Evolutionary conservation across 2,797 vertebrate species (phyloP), one percentile per base, ranked within the genome.

Genomic region (Zonotrichia albicollis): DNA sequence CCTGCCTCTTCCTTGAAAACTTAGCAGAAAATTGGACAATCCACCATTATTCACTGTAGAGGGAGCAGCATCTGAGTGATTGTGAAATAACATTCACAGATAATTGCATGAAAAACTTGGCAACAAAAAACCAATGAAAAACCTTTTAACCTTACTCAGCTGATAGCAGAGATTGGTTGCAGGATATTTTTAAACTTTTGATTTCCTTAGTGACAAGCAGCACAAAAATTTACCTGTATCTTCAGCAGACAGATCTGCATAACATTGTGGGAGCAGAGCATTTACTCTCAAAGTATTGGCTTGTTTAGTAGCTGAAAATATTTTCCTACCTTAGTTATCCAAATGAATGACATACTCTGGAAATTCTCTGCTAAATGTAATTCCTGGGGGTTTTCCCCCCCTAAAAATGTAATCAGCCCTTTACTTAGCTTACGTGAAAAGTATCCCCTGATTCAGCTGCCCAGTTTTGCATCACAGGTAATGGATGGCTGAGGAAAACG

Each of bases 371-470:
- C 34, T 58, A 57, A 83, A 60, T 2, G 3, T 13, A 70, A 32
- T 27, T 4, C 5, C 26, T 68, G 16, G 9, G 2, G 0, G 1
- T 9, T 17, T 8, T 3, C 1, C 0, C 7, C 36, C 2, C 10
- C 3, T 7, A 43, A 73, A 72, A 57, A 38, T 16, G 2, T 27
- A 46, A 51, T 14, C 9, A 38, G 15, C 8, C 36, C 36, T 46
- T 60, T 16, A 32, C 3, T 74, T 34, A 4, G 5, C 2, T 70
- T 50, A 26, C 6, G 64, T 13, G 19, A 67, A 62, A 29, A 74
- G 36, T 11, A 77, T 21, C 10, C 53, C 26, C 23, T 27, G 14
- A 57, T 32, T n/a, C 25, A 74, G 25, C 17, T 57, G 22, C 32
- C 20, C 16, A 61, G 38, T 57, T 84, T 87, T 76, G 11, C n/a